Base-by-base conservation (phyloP, 2,888 invertebrate genomes). In the Papilio protenor region DNA sequence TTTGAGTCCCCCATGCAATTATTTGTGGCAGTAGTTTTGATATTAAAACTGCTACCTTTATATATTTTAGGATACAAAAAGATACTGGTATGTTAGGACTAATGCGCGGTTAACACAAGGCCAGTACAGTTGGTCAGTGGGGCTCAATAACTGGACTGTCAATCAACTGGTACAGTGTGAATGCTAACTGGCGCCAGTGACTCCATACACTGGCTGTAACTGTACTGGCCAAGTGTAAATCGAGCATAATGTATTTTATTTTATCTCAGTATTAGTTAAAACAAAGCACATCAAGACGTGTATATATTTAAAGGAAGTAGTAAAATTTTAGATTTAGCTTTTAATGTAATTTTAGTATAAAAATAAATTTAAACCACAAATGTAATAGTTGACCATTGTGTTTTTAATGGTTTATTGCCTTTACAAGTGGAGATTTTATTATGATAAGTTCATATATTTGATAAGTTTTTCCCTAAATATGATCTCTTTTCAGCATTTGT, bases 401-500 rank as follows among this genome's bases (percentile, higher is more conserved):
- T 83, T 85, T 88, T 85, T 81, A 78, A 87, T 86, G 84, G 84
- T 87, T 87, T 84, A 81, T 85, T 87, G 90, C 89, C 89, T 90
- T 89, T 87, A 86, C 82, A 79, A 84, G 84, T 86, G 86, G 77
- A 52, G 57, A 80, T 72, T 79, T 85, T 82, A 82, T 85, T 85
- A 84, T 88, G 87, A n/a, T 16, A 3, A 14, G 52, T 18, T 40
- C 82, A 45, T 74, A 80, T 78, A 81, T 84, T 82, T 83, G 79
- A 83, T 84, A 79, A 71, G 73, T 77, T 45, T 52, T 14, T 5
- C 16, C 52, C 16, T 16, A 52, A 73, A 55, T 47, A 23, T 74
- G 52, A 33, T 52, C 61, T 73, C 70, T 0, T 12, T n/a, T 66
- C 49, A 33, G 71, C 59, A 76, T 76, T 55, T 71, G 70, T 76